These are phyloP conservation scores for Budorcas taxicolor DNA, from an alignment of 2,113 vertebrate genomes.

Conservation along the genomic window DNA sequence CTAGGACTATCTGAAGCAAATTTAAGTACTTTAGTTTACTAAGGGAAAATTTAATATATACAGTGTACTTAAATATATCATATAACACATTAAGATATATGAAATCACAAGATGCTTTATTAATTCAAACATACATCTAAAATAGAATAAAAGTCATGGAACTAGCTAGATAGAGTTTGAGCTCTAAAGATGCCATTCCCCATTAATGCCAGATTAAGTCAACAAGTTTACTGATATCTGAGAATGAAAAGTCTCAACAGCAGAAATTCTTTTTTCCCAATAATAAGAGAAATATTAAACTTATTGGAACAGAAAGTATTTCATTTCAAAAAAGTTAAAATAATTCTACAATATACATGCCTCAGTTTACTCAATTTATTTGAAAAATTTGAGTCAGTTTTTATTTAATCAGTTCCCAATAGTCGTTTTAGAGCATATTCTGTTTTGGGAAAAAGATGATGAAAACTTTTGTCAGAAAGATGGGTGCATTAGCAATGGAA, in stretches of 20 bases:
- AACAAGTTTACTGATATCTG: background rate
- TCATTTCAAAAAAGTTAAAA: background rate
- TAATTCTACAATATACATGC: background rate
- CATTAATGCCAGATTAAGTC: background rate
- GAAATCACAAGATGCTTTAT: background rate
- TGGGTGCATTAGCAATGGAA: background rate
- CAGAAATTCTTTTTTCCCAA: background rate
- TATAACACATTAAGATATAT: background rate
- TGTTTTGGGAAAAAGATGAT: background rate
- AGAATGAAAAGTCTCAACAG: background rate
- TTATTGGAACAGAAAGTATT: background rate
- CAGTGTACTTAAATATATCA: background rate
- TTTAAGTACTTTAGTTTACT: background rate
- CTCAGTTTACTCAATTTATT: background rate
- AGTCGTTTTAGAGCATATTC: background rate
- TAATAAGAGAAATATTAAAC: background rate
- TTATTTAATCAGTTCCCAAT: background rate
- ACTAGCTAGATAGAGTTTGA: background rate
- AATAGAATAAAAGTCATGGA: background rate
- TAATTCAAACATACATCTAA: background rate
- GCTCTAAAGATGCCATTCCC: background rate
- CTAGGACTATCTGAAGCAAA: background rate
- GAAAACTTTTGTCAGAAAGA: background rate
- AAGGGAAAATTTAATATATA: background rate
- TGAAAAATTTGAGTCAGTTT: background rate